A percentile compares a stretch with the other conserved stretches of the same genome.
Conservation (phyloP, 2,888 invertebrate species). For the Oxycera nigricornis region DNA sequence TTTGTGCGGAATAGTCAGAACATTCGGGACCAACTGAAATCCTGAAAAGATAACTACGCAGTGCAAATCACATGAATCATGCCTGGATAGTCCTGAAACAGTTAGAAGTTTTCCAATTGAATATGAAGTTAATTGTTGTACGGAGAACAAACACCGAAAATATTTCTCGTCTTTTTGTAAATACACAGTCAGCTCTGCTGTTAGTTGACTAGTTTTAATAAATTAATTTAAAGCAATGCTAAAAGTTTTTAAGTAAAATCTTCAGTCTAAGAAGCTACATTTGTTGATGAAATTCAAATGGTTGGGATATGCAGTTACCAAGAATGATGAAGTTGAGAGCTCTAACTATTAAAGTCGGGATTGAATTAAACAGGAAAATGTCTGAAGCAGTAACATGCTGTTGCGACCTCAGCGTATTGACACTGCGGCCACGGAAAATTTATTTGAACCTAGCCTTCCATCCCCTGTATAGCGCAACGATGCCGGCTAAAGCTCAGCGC, state of each 20-base stretch:
- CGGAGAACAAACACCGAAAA: constrained; percentile 15
- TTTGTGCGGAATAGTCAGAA: constrained; percentile 2
- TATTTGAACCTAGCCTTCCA: too few species aligned
- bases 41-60: not conserved
- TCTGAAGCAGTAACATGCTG: too few species aligned
- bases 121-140: constrained; percentile 19
- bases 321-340: too few species aligned
- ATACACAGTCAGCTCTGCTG: constrained; percentile 42
- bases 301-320: too few species aligned
- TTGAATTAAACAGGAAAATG: too few species aligned
- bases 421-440: too few species aligned
- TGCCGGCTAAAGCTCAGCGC: too few species aligned
- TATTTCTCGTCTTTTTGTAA: constrained; percentile 44
- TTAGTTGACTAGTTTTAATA: constrained; percentile 43
- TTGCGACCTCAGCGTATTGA: too few species aligned
- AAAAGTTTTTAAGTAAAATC: constrained; percentile 14
- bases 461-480: too few species aligned
- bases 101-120: constrained; percentile 24
- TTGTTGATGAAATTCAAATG: too few species aligned
- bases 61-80: not conserved
- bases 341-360: too few species aligned
- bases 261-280: too few species aligned
- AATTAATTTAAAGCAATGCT: constrained; percentile 46
- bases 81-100: not conserved
- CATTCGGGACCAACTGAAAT: not conserved